Percentiles rank a stretch among this genome's conserved stretches.
These are phyloP conservation scores for Lepus europaeus DNA, from an alignment of 2,113 vertebrate species.

Conservation along the genomic window DNA sequence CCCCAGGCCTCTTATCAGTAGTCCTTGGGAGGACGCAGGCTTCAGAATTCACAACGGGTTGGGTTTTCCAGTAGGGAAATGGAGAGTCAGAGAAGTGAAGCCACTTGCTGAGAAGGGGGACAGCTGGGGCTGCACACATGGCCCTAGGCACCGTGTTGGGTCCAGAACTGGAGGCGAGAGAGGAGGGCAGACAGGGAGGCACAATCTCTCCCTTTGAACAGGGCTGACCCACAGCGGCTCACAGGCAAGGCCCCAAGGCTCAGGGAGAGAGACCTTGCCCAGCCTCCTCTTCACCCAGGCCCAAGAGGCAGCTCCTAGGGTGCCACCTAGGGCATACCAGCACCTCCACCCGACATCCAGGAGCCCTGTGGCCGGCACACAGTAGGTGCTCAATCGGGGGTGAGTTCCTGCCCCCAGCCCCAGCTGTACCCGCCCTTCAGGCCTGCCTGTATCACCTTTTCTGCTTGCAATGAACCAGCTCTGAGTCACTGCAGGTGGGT, in stretches of 20 bases:
- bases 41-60: not conserved
- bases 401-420: not conserved
- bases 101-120: not conserved
- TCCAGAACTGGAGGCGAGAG: not conserved
- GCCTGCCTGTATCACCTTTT: not conserved
- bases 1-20: not conserved
- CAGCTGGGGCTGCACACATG: not conserved
- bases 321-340: not conserved
- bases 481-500: too few relatives aligned
- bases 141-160: not conserved
- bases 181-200: not conserved
- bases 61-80: not conserved
- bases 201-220: not conserved
- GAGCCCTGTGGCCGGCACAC: not conserved
- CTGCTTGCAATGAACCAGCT: not conserved
- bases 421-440: not conserved
- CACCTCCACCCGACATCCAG: not conserved
- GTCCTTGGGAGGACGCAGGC: not conserved
- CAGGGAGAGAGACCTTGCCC: not conserved
- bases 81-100: slow-evolving; percentile 10
- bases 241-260: not conserved
- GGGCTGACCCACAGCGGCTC: not conserved
- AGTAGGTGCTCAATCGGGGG: not conserved
- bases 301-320: not conserved
- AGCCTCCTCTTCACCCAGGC: not conserved